Evolutionary conservation across 2,888 invertebrate species (phyloP), one percentile per base, ranked within the genome.

Genomic region (Drosophila prostipennis): DNA sequence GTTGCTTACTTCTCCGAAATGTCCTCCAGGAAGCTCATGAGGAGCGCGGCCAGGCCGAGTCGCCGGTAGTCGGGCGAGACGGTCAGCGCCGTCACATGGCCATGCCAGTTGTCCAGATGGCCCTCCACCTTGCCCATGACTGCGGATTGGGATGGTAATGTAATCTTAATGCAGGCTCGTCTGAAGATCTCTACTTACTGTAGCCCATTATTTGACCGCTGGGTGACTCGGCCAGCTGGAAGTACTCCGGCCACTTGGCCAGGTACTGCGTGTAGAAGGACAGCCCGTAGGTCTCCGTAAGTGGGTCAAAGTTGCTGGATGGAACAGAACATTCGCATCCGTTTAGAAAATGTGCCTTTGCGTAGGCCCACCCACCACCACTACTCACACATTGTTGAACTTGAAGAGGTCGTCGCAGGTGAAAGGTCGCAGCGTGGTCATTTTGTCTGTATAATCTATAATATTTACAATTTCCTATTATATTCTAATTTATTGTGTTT

Each of bases 111-210:
- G 80, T 98, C 98, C 54, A 96, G 96, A 79, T 95, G 95, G 0
- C 99, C 99, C 93, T 99, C 99, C 0, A 98, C 97, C 93, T 99
- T 99, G 39, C 99, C 99, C 99, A 99, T 99, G 57, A 99, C 98
- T 99, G 90, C 74, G 40, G 13, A 6, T 7, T 29, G 2, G 29
- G 1, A 29, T 7, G 7, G 7, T 7, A 29, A 26, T 26, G 26
- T 26, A 26, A 26, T 26, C 26, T 26, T 6, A 29, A 29, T 7
- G 6, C 7, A 7, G 7, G 2, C 7, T 1, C 2, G 19, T 19
- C 19, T 19, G 29, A 7, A 2, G 29, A 26, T 26, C 26, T 26
- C 29, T 7, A 29, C 96, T 94, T 93, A 99, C 99, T 99, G 91
- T 99, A 99, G 76, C 99, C 99, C 98, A 99, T 99, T 70, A 99